Evolutionary conservation across 2,797 vertebrate genomes (phyloP).

Genomic region (Pempheris klunzingeri): DNA sequence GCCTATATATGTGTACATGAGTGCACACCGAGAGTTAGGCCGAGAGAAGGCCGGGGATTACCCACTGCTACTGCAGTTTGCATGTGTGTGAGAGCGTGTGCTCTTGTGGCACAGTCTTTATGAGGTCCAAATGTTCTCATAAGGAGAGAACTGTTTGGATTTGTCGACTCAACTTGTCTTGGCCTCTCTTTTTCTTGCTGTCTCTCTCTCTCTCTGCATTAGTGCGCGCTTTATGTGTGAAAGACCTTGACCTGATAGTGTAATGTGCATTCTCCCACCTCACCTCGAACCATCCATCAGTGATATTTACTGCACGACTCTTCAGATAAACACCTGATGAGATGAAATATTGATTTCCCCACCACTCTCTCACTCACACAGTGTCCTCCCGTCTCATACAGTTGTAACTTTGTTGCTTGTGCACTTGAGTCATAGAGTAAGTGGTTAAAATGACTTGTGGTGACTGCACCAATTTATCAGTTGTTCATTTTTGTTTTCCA

Average conservation of each 20-base stretch:
- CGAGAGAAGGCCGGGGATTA: slow-evolving; percentile 47
- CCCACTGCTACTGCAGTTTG: slow-evolving; percentile 35
- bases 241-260: slow-evolving; percentile 36
- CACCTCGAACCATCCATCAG: slow-evolving; percentile 59
- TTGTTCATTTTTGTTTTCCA: slow-evolving; percentile 8
- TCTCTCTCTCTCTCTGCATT: neutral
- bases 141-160: neutral
- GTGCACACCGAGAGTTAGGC: slow-evolving; percentile 2
- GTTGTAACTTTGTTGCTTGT: slow-evolving; percentile 37
- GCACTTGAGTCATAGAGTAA: slow-evolving; percentile 27
- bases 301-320: slow-evolving; percentile 53
- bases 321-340: slow-evolving; percentile 70
- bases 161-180: neutral
- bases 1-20: slow-evolving; percentile 18
- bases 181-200: neutral
- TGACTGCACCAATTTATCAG: slow-evolving; percentile 7
- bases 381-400: slow-evolving; percentile 33
- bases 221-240: neutral
- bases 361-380: slow-evolving; percentile 1
- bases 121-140: slow-evolving; percentile 31
- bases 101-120: neutral
- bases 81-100: slow-evolving; percentile 8
- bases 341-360: slow-evolving; percentile 75
- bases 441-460: slow-evolving; percentile 41
- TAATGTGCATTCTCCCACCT: slow-evolving; percentile 24